Evolutionary conservation across 2,113 vertebrate species (phyloP), one percentile per base, ranked within the genome.

Genomic region (Ranitomeya imitator): DNA sequence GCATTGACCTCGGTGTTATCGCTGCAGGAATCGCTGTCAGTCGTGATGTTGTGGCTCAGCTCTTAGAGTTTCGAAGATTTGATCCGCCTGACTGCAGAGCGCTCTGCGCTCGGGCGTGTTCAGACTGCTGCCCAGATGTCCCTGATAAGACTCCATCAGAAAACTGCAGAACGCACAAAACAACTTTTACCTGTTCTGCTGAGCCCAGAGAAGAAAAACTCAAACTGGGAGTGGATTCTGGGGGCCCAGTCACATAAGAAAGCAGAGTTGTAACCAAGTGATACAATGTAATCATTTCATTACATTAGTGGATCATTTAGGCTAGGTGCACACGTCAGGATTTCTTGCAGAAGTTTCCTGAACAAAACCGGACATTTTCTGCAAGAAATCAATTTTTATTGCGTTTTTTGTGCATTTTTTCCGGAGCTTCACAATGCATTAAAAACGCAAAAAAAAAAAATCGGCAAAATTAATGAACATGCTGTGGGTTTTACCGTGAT

Each of bases 71-170:
- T 18, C 79, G 61, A 59, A 67, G 54, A 26, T 65, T 37, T 23
- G 18, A 37, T 37, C 69, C n/a, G 73, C 76, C 19, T 86, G 76
- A 86, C 60, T 79, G 85, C 76, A 1, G 2, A 0, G 19, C 57
- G 13, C 59, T 52, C 45, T 9, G 23, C 76, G 10, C n/a, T 14
- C 37, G 6, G 77, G 85, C 76, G 52, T 79, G 74, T 86, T 78
- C 7, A 21, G 76, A 79, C 85, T 54, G 52, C 59, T 65, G 45
- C 85, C 63, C 7, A 65, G 74, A 78, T 78, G 11, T 77, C 74
- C 59, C 60, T 79, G 60, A 86, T 78, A 37, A 63, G 77, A 69
- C 85, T 67, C 18, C 21, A 86, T 67, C 31, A 23, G 71, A 26
- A 76, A 77, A 51, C 51, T 77, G 73, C 85, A 63, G 69, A 86